Conservation (phyloP, 2,113 vertebrate genomes). For the Entomyzon cyanotis region DNA sequence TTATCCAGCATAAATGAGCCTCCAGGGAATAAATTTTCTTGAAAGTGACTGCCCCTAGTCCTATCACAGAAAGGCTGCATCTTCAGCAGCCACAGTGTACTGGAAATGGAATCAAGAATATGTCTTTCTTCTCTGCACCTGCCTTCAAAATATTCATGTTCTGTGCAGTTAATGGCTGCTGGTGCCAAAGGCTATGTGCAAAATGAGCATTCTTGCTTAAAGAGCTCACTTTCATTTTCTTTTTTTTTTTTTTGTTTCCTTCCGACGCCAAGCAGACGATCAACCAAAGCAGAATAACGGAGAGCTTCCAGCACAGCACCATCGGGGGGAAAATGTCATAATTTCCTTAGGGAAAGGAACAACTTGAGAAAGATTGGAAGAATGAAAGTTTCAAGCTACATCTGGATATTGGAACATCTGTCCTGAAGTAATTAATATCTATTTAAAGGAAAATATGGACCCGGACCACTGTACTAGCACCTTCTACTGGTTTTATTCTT, state of each 20-base stretch:
- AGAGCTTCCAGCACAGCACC: neutral
- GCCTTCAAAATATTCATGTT: neutral
- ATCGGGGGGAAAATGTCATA: neutral
- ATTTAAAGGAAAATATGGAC: neutral
- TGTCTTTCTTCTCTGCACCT: neutral
- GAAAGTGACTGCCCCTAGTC: neutral
- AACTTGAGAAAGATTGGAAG: neutral
- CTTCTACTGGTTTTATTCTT: neutral
- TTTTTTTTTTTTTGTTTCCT: neutral
- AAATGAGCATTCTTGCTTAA: neutral
- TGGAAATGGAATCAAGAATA: neutral
- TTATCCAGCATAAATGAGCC: constrained; percentile 25
- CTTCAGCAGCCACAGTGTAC: neutral
- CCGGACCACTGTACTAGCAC: too few species aligned
- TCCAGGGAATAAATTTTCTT: constrained; percentile 13
- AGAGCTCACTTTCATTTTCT: neutral
- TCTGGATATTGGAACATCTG: neutral
- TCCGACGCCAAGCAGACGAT: neutral
- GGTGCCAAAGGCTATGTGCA: neutral
- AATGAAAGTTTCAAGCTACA: neutral
- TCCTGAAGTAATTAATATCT: neutral
- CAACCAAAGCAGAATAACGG: neutral
- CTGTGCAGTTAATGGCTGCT: neutral
- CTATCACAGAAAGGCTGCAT: neutral
- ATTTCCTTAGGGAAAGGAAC: neutral